Evolutionary conservation across 2,797 vertebrate genomes (phyloP).

Genomic region (Acanthurus tractus): DNA sequence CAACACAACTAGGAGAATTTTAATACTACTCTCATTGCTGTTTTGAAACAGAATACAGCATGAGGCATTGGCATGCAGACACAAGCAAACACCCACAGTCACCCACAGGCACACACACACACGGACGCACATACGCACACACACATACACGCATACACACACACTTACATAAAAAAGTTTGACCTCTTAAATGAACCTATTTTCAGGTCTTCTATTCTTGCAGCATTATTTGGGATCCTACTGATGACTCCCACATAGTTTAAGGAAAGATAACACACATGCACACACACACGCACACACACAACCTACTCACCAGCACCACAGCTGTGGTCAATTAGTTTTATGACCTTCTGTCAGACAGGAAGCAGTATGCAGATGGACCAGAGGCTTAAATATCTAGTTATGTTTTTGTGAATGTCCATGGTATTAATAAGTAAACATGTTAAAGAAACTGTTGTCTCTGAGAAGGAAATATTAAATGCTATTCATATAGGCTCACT

Average conservation of each 20-base stretch:
- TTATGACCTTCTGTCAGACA: conserved; percentile 72
- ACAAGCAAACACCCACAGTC: too few species aligned
- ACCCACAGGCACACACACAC: too few species aligned
- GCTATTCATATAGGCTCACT: not conserved
- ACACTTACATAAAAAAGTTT: not conserved
- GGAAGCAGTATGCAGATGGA: conserved; percentile 64
- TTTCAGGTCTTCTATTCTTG: conserved; percentile 33
- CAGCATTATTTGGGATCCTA: conserved; percentile 11
- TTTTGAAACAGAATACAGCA: conserved; percentile 28
- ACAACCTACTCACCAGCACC: conserved; percentile 38
- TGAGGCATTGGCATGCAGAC: not conserved
- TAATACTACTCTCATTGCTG: not conserved
- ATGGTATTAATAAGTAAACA: conserved; percentile 9
- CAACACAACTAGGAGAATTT: conserved; percentile 15
- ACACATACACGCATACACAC: not conserved
- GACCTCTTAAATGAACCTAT: conserved; percentile 18
- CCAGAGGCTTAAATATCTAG: conserved; percentile 56
- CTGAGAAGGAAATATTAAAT: not conserved
- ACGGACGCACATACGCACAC: not conserved
- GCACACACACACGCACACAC: conserved; percentile 6
- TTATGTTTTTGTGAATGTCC: conserved; percentile 2
- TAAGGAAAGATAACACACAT: conserved; percentile 33
- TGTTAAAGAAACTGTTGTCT: conserved; percentile 7
- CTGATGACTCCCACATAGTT: conserved; percentile 22
- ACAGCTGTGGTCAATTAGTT: conserved; percentile 77